Evolutionary conservation across 2,113 vertebrate genomes (phyloP).

Genomic region (Varanus komodoensis): DNA sequence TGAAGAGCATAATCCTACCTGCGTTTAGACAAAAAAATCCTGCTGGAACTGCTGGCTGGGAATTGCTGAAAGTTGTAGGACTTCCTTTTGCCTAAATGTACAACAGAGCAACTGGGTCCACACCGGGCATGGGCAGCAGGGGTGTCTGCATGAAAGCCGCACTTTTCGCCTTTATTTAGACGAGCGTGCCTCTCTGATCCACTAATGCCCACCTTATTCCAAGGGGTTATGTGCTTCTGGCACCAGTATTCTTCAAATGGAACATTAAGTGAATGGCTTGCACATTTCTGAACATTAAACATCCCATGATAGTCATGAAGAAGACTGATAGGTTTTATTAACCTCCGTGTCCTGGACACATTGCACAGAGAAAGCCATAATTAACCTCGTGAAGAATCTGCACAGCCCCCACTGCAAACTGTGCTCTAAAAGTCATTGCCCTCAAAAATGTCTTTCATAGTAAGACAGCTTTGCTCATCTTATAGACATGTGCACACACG

Average conservation of each 20-base stretch:
- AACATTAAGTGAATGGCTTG: slow-evolving; percentile 83
- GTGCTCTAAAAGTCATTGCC: slow-evolving; percentile 67
- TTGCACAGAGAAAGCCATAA: slow-evolving; percentile 70
- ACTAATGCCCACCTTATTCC: slow-evolving; percentile 68
- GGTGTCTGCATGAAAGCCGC: no score
- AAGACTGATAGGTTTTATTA: slow-evolving; percentile 87
- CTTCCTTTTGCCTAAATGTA: no score
- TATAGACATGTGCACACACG: no score
- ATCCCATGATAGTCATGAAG: slow-evolving; percentile 84
- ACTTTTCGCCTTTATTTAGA: no score
- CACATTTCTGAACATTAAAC: slow-evolving; percentile 81
- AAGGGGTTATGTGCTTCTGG: slow-evolving; percentile 74
- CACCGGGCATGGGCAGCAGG: no score
- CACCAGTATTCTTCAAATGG: slow-evolving; percentile 79
- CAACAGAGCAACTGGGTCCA: no score
- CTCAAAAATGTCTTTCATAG: slow-evolving; percentile 79
- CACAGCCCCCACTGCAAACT: slow-evolving; percentile 71
- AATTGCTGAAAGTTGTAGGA: no score
- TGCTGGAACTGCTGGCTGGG: no score
- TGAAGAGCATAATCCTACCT: background rate
- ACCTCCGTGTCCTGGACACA: slow-evolving; percentile 81
- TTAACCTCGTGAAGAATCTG: slow-evolving; percentile 81
- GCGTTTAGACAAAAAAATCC: no score
- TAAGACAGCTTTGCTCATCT: slow-evolving; percentile 66
- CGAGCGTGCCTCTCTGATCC: slow-evolving; percentile 44